phyloP scores from a whole-genome alignment of 2,113 vertebrate genomes.

The Sinocyclocheilus anshuiensis region DNA sequence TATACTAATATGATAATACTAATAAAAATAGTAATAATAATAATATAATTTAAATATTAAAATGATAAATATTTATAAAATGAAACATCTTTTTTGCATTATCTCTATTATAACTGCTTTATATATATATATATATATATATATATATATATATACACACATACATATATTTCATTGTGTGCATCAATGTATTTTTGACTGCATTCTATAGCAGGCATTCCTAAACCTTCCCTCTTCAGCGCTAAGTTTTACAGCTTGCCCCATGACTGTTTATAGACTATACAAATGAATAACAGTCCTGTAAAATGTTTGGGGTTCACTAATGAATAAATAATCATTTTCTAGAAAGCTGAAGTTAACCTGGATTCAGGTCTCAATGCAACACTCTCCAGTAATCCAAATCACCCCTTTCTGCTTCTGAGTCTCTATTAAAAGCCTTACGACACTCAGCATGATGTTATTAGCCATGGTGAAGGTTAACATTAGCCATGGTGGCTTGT shows the following conservation, averaged over 20 bases:
- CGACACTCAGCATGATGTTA: not conserved
- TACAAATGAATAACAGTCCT: not conserved
- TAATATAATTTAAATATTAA: too few species aligned
- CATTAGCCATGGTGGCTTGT: slow-evolving; percentile 8
- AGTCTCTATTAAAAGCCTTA: slow-evolving; percentile 15
- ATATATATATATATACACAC: too few species aligned
- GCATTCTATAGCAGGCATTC: not conserved
- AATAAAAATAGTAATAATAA: too few species aligned
- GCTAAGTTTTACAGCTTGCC: not conserved
- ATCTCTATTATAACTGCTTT: too few species aligned
- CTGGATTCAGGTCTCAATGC: not conserved
- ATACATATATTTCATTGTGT: not conserved
- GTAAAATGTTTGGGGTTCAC: not conserved
- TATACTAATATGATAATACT: too few species aligned
- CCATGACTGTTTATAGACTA: not conserved
- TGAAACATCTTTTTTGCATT: too few species aligned
- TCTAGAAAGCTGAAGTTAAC: not conserved
- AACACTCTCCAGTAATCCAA: slow-evolving; percentile 1
- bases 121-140: too few species aligned
- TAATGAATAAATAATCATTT: not conserved
- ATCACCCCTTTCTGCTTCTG: not conserved
- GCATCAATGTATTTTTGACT: not conserved
- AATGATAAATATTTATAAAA: too few species aligned
- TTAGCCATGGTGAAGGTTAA: not conserved
- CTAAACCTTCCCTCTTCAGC: not conserved